Base-by-base conservation (phyloP, 37 sponge, comb jelly and placozoan species). In the Ephydatia muelleri region DNA sequence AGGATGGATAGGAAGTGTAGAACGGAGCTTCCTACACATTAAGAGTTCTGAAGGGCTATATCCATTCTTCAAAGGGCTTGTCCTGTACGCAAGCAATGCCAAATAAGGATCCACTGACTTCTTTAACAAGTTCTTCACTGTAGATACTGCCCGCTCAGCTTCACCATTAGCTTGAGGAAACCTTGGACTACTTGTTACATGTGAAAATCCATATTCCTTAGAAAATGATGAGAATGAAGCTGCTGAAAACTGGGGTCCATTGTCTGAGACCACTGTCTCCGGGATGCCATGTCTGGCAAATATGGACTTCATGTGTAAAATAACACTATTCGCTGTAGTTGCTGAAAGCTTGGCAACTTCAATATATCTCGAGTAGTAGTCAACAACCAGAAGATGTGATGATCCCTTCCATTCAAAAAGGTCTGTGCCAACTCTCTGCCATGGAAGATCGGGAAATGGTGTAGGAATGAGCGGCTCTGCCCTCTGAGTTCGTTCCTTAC, bases 211-310 rank as follows among this genome's bases (percentile, higher is more conserved):
- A 72, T 84, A 92, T 6, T 77, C 66, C 66, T 65, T 37, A 5
- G 89, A 70, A 74, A 92, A 92, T 65, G 9, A 25, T 22, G 27
- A 23, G 30, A 88, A 81, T 32, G 27, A 68, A 31, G 33, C 70
- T 16, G 92, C 37, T 9, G 72, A n/a, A 65, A 70, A 92, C 49
- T 92, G 92, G 0, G 92, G 85, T 5, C 88, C 82, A 80, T 92
- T 92, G 73, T 92, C 89, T 22, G 78, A 70, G n/a, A 91, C 30
- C 23, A 91, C 29, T 6, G 49, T 74, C 14, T 49, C 49, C 2
- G 83, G 93, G 2, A 92, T 81, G 3, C 93, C 93, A 85, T 92
- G 83, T 69, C 89, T 30, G 12, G 89, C 66, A n/a, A n/a, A n/a
- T n/a, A n/a, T n/a, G n/a, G n/a, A n/a, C 34, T 88, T 85, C 86